A percentile compares a stretch with the other conserved stretches of the same genome.
Conservation (phyloP, 2,797 vertebrate genomes). For the Cirrhinus mrigala region DNA sequence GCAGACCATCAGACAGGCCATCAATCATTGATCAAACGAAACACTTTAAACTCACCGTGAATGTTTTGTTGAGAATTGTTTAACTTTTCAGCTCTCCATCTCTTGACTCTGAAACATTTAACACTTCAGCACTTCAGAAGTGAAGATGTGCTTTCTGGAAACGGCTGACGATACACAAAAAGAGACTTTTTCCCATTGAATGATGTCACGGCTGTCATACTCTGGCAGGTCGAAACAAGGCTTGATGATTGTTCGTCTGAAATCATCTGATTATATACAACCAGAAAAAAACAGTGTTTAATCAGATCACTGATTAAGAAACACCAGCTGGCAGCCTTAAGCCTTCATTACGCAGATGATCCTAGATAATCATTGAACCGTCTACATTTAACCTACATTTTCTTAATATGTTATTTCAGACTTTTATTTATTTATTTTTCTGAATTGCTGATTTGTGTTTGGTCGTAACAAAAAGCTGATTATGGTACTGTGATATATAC, state of each 20-base stretch:
- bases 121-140: background rate
- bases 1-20: conserved; percentile 29
- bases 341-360: conserved; percentile 25
- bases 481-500: background rate
- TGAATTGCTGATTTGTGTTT: background rate
- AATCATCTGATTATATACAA: conserved; percentile 20
- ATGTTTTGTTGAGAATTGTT: conserved; percentile 28
- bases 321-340: conserved; percentile 15
- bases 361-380: conserved; percentile 8
- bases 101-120: conserved; percentile 4
- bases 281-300: background rate
- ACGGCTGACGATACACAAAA: background rate
- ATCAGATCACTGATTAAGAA: conserved; percentile 17
- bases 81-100: background rate
- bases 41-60: background rate
- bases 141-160: background rate
- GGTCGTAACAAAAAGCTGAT: background rate
- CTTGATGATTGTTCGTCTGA: background rate
- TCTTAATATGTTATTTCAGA: background rate
- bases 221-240: background rate
- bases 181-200: background rate
- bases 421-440: background rate
- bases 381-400: conserved; percentile 9
- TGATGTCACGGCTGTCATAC: background rate
- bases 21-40: conserved; percentile 49